Evolutionary conservation across 2,888 invertebrate species (phyloP), one percentile per base, ranked within the genome.

Genomic region (Lithophane socia): DNA sequence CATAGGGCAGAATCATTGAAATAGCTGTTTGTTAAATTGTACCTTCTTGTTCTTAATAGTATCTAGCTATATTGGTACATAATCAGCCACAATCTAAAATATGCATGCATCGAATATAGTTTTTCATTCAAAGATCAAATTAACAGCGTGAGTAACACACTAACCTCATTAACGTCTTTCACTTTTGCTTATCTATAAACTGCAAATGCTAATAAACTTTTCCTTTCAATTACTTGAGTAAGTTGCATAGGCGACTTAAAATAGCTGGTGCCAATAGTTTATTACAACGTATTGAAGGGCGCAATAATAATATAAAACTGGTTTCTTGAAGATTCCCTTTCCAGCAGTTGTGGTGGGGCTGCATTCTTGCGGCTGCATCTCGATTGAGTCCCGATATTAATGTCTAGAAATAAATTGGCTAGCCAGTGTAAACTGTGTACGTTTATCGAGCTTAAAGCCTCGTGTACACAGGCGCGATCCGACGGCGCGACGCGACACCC

Each of bases 301-400:
- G 67, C 75, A 70, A 79, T 74, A 70, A 79, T 74, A 78, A 88
- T 86, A 86, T 88, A 86, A 90, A 95, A 96, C 96, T 85, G 93
- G 96, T 95, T 94, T 87, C 86, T 80, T 80, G 90, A 92, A 94
- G 95, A 95, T 94, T 94, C 95, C 92, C 93, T 95, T 94, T 93
- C 93, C 92, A 94, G 93, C 90, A 88, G 88, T 89, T 88, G 92
- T 87, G 90, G 91, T 87, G 88, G 79, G 87, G 90, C 93, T 87
- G 90, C 94, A 95, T 95, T 95, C 95, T 92, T 94, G 93, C 73
- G 92, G 90, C 85, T 76, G 85, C 82, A 82, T 79, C 89, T 90
- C 92, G 94, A 94, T 94, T 92, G 92, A 91, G 88, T 89, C 90
- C 88, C 86, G 93, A 94, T 94, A 93, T 87, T 85, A 80, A 87